Conservation (phyloP, 2,888 invertebrate species). For the Plemyria rubiginata region DNA sequence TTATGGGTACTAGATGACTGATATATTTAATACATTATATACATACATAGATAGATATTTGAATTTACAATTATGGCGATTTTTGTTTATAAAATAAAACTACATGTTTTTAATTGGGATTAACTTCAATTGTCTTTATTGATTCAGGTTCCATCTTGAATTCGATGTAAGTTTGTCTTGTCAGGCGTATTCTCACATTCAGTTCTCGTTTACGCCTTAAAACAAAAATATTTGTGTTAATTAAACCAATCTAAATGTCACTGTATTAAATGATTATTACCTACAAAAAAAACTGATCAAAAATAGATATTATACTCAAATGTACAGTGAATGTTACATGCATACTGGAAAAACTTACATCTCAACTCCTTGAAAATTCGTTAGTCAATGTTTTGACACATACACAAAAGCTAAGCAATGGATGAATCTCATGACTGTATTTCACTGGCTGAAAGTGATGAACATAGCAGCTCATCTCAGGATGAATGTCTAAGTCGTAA, state of each 20-base stretch:
- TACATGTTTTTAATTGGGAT: slow-evolving; percentile 48
- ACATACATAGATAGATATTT: no score
- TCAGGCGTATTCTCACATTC: slow-evolving; percentile 55
- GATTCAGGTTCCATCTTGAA: slow-evolving; percentile 69
- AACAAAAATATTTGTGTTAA: slow-evolving; percentile 31
- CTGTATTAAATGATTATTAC: no score
- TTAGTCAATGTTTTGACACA: not conserved
- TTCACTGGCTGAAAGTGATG: not conserved
- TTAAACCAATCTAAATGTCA: no score
- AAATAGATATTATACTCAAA: not conserved
- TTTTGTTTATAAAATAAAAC: slow-evolving; percentile 6
- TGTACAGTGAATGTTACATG: not conserved
- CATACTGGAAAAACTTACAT: not conserved
- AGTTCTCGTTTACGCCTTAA: slow-evolving; percentile 56
- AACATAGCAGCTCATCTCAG: not conserved
- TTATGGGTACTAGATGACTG: no score
- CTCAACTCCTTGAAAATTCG: not conserved
- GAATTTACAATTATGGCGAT: no score
- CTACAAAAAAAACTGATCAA: no score
- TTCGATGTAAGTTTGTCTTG: slow-evolving; percentile 53
- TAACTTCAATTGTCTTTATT: slow-evolving; percentile 75
- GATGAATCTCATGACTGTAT: not conserved
- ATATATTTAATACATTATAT: no score
- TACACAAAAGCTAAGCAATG: not conserved
- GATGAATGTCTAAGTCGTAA: not conserved